Base-by-base conservation (phyloP, 2,113 vertebrate species). In the Caloenas nicobarica region DNA sequence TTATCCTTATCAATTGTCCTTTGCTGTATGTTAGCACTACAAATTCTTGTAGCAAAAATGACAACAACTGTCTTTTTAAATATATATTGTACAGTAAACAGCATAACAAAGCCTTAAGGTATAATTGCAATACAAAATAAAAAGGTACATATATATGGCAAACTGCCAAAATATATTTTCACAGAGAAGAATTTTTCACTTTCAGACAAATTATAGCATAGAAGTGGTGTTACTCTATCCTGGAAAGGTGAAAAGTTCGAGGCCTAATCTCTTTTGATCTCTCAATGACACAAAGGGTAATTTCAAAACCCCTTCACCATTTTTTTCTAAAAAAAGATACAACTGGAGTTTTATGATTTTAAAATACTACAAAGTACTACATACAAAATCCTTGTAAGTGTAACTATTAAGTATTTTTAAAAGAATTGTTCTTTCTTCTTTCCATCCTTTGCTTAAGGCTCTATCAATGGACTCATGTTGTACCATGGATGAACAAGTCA, bases 41-140 rank as follows among this genome's bases (percentile, higher is more conserved):
- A 84, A 95, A 71, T 84, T 90, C 57, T 81, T 82, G 73, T 36
- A 79, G 88, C 19, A 93, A 93, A 86, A 84, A 91, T 87, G 91
- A 97, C 77, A 94, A 72, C 72, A 60, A 74, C 83, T 96, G 80
- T 95, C 90, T 93, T 95, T 95, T 88, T 81, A 0, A 92, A 87
- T 93, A 94, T 50, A 51, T 72, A 65, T 69, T 74, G 38, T 44
- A 84, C 24, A 94, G 62, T 50, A 88, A 93, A 78, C 25, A 89
- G 31, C 44, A 76, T 71, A 92, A 87, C 73, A 90, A 88, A 94
- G 82, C 92, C 86, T 84, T 81, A 48, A 95, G 86, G 81, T 89
- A 79, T 48, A 89, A 95, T 46, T 85, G 84, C 19, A 91, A 85
- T 40, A 70, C 5, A 26, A 24, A 79, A 83, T 46, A 77, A 36